Evolutionary conservation across 53 echinoderm and acorn worm genomes (phyloP).

Genomic region (Luidia sarsii): DNA sequence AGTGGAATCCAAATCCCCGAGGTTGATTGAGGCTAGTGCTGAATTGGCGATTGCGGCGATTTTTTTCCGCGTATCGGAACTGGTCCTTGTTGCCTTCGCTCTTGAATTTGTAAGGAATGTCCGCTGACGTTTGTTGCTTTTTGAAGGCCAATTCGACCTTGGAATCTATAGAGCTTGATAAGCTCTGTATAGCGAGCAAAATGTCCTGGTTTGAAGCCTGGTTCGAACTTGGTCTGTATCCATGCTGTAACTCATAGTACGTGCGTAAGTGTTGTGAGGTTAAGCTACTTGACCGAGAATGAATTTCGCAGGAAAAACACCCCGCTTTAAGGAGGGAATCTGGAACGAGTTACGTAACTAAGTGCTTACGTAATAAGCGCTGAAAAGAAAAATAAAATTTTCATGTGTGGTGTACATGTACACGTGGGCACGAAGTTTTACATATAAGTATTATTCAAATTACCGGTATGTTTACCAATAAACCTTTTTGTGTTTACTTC

Average conservation of each 20-base stretch:
- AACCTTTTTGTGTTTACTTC: too few relatives aligned
- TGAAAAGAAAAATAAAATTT: too few relatives aligned
- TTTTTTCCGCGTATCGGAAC: neutral
- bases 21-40: neutral
- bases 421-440: too few relatives aligned
- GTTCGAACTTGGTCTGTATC: neutral
- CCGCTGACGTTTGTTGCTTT: neutral
- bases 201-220: conserved; percentile 28
- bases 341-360: conserved; percentile 15
- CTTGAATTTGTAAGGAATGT: neutral
- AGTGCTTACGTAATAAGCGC: too few relatives aligned
- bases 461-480: too few relatives aligned
- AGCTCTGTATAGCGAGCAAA: neutral
- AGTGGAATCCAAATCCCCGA: neutral
- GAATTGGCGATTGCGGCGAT: neutral
- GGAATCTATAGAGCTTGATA: neutral
- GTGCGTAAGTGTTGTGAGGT: neutral
- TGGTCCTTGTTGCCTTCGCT: conserved; percentile 23
- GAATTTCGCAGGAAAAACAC: neutral
- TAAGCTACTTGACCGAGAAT: conserved; percentile 5
- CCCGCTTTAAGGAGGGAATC: neutral
- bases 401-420: too few relatives aligned
- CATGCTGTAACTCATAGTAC: neutral
- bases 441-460: too few relatives aligned
- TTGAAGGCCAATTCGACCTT: neutral